Conservation (phyloP, 2,888 invertebrate genomes). For the Hemithea aestivaria region DNA sequence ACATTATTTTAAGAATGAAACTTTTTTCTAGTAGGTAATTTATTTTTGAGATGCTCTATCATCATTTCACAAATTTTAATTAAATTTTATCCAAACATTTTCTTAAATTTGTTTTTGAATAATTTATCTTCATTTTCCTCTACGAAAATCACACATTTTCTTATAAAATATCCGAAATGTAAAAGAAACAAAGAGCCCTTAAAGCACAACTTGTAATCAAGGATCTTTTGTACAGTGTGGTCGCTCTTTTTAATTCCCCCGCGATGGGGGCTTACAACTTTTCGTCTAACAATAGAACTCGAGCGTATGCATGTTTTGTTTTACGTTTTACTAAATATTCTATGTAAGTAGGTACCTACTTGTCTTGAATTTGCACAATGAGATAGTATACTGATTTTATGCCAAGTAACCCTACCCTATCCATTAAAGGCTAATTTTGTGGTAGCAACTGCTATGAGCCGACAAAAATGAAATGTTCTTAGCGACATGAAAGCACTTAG, state of each 20-base stretch:
- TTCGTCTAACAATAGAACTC: conserved; percentile 24
- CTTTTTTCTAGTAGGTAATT: too few relatives aligned
- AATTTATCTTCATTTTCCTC: too few relatives aligned
- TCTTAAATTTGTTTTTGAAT: too few relatives aligned
- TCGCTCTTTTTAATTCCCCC: conserved; percentile 48
- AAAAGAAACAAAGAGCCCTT: conserved; percentile 52
- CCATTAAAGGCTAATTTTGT: too few relatives aligned
- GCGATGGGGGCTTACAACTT: conserved; percentile 30
- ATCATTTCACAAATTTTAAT: too few relatives aligned
- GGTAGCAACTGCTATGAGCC: too few relatives aligned
- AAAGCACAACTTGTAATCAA: conserved; percentile 63
- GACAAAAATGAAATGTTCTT: too few relatives aligned
- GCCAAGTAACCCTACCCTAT: too few relatives aligned
- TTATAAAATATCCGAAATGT: conserved; percentile 24
- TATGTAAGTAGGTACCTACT: conserved; percentile 6
- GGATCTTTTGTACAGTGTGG: conserved; percentile 55
- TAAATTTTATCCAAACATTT: too few relatives aligned
- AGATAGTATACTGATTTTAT: conserved; percentile 6
- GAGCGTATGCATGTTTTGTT: conserved; percentile 3
- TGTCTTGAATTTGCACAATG: not conserved
- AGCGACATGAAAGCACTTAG: too few relatives aligned
- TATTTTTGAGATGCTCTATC: too few relatives aligned
- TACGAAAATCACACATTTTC: not conserved
- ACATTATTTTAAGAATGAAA: too few relatives aligned
- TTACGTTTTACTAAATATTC: conserved; percentile 1